Evolutionary conservation across 2,888 invertebrate species (phyloP), one percentile per base, ranked within the genome.

Genomic region (Orchesella flavescens): DNA sequence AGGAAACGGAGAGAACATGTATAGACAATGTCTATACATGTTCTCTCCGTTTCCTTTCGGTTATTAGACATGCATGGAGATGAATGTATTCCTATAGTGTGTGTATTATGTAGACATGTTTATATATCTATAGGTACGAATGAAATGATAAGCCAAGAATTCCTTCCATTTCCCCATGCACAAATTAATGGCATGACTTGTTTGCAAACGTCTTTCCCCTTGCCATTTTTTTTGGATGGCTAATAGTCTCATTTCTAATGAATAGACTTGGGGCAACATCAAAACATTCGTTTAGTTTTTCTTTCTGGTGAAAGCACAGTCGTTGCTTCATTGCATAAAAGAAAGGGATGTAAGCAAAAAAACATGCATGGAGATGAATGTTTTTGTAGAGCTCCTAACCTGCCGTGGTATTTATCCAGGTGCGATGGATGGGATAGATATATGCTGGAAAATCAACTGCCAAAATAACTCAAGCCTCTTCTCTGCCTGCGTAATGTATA

Each of bases 241-340:
- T 49, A 49, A 49, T 49, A n/a, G 3, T 17, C 10, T 24, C 34
- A 57, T 34, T 17, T 34, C 3, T 34, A 72, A 57, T 55, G 72
- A 77, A 68, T 24, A 43, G 15, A 44, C 17, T 63, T 65, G 72
- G 72, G 72, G 71, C 44, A 79, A 65, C 72, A 72, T 65, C 71
- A 79, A 79, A 73, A 73, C 73, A 79, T 61, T 15, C 59, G 21
- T 61, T 71, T 44, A 34, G 17, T 34, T 21, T 71, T 49, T 65
- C 69, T 19, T 23, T 65, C 34, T 63, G n/a, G 59, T 17, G 17
- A n/a, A 21, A 59, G n/a, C n/a, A n/a, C n/a, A n/a, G 59, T 49
- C 49, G 49, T 3, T 44, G 17, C 49, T 19, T 19, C 49, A 49
- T 15, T 49, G 5, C 2, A 3, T n/a, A 49, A 49, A 49, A 3